Evolutionary conservation across 2,113 vertebrate genomes (phyloP).

Genomic region (Cairina moschata): DNA sequence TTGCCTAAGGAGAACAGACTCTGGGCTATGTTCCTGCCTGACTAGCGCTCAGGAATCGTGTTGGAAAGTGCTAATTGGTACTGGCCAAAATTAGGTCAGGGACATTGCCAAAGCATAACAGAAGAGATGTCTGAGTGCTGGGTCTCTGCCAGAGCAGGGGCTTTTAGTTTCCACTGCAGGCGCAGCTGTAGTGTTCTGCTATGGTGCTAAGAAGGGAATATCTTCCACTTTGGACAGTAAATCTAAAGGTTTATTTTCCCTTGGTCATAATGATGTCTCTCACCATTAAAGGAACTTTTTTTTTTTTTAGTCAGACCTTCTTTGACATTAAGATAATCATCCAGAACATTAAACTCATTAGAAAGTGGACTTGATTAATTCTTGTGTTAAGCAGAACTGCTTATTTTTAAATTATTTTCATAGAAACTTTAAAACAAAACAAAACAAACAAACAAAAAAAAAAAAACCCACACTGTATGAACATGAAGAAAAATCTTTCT

Average conservation of each 20-base stretch:
- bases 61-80: background rate
- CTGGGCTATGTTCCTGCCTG: background rate
- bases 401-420: background rate
- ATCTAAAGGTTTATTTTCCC: background rate
- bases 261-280: background rate
- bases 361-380: background rate
- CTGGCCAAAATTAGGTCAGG: background rate
- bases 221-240: background rate
- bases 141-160: background rate
- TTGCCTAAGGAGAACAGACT: background rate
- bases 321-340: background rate
- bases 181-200: background rate
- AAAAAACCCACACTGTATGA: background rate
- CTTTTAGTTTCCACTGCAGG: background rate
- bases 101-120: background rate
- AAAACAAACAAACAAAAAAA: background rate
- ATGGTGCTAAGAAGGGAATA: background rate
- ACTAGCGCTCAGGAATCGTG: background rate
- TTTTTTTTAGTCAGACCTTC: background rate
- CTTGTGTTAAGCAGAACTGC: background rate
- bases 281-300: background rate
- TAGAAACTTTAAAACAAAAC: background rate
- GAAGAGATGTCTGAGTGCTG: background rate
- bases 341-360: background rate
- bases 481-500: background rate